Base-by-base conservation (phyloP, 2,797 vertebrate genomes). In the Eremophila alpestris region DNA sequence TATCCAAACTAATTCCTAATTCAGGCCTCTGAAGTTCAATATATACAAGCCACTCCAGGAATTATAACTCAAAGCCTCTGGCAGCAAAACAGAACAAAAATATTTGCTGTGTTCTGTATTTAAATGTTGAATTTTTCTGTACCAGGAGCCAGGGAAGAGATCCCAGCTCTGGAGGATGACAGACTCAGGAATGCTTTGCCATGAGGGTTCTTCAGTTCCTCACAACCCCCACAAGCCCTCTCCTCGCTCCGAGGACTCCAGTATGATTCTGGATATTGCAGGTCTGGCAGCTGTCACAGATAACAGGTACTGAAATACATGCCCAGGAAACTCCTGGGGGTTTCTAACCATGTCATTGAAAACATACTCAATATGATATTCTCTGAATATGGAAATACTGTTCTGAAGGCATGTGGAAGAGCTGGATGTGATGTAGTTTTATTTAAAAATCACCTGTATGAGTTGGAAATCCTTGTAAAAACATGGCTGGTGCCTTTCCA, bases 111-210 rank as follows among this genome's bases (percentile, higher is more conserved):
- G 46, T 64, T 11, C 17, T 89, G 23, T 52, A n/a, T 38, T n/a
- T 58, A 60, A 68, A 30, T 73, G 13, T 73, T 58, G n/a, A 45
- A 40, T 56, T 94, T 68, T 87, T 59, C 7, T 85, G 12, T 67
- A 38, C 56, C 85, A 99, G 99, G 99, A 99, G 77, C 99, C 99
- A 1, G 99, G 99, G 60, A 99, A 99, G 95, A 98, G 99, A 11
- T 99, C 99, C 23, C 99, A 99, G 97, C 98, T 99, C 62, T 99
- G 99, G 99, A 98, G 99, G 90, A 99, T 99, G 99, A 99, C 96
- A 0, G 98, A 98, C 4, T 92, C 96, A 0, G 99, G 99, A 60
- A 99, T 99, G 99, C 97, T 99, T 52, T 99, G 99, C 93, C 99
- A 99, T 2, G 99, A 99, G 93, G 99, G 99, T 58, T 99, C 99